These are phyloP conservation scores for Pristiophorus japonicus DNA, from an alignment of 2,113 vertebrate genomes.

Conservation along the genomic window DNA sequence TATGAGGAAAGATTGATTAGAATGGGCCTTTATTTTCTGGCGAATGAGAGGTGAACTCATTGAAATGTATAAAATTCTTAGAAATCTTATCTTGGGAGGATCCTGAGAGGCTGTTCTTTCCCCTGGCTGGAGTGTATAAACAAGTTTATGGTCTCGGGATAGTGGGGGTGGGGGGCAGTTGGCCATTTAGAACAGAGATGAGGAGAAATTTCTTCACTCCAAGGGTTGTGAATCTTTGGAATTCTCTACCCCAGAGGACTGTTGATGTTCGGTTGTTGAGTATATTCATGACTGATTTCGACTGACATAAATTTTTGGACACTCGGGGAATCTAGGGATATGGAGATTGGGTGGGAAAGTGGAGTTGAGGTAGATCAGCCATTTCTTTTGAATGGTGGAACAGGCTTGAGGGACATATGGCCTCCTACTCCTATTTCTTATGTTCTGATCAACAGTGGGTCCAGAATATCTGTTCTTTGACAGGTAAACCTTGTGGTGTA, in stretches of 20 bases:
- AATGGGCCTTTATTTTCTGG: neutral
- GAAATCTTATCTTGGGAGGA: neutral
- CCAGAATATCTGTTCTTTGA: neutral
- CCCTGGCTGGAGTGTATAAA: conserved; percentile 41
- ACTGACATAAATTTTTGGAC: neutral
- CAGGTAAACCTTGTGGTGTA: neutral
- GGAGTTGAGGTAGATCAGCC: neutral
- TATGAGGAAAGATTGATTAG: neutral
- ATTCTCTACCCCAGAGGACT: conserved; percentile 7
- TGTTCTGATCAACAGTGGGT: no score
- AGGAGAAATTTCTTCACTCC: conserved; percentile 37
- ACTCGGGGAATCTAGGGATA: neutral
- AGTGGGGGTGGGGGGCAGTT: no score
- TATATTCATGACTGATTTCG: neutral
- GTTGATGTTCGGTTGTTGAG: conserved; percentile 9
- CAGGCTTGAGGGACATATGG: neutral
- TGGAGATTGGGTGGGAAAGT: neutral
- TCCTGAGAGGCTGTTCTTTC: conserved; percentile 34
- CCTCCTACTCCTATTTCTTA: neutral
- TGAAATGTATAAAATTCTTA: neutral
- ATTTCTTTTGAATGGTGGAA: neutral
- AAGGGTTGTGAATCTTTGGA: neutral
- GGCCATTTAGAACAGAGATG: conserved; percentile 22
- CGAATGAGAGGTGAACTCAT: neutral
- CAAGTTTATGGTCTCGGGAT: neutral